Base-by-base conservation (phyloP, 2,888 invertebrate species). In the Volucella inanis region DNA sequence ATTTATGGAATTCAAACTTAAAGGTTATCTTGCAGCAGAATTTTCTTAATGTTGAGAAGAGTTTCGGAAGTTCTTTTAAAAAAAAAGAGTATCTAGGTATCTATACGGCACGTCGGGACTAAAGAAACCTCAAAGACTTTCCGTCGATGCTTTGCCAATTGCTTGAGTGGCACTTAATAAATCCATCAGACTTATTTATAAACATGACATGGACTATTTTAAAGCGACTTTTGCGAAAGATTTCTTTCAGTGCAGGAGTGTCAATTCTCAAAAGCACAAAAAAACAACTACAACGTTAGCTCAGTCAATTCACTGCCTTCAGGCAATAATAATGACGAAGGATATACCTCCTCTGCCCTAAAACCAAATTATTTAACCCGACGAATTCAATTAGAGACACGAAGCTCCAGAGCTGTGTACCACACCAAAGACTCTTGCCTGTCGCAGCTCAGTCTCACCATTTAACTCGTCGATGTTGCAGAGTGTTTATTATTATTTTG, bases 321-420 rank as follows among this genome's bases (percentile, higher is more conserved):
- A 39, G 67, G 78, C 72, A 65, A 67, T 74, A 61, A 74, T 70
- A 83, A 74, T 65, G 64, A 76, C 45, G 71, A 82, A 76, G 75
- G 75, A 76, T 81, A 52, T 76, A 64, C 74, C 74, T 79, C 79
- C 74, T 70, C 87, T 90, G 89, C 89, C 91, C 90, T 89, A 88
- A 89, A 90, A 91, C 90, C 90, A 90, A 91, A 91, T 91, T 91
- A 91, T 91, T 91, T 90, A 91, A 91, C 88, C 90, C 91, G 90
- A 91, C 90, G 91, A 91, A 91, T 91, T 91, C 91, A 91, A 91
- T 91, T 91, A 91, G 91, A 90, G 91, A 88, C 90, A 89, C 90
- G 87, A 87, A 55, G 59, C 57, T 39, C 12, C 41, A 47, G 54
- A 65, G 70, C 68, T 83, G 79, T 65, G 57, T 47, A 43, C 18